These are phyloP conservation scores for Petrophora chlorosata DNA, from an alignment of 2,888 invertebrate genomes.

Conservation along the genomic window DNA sequence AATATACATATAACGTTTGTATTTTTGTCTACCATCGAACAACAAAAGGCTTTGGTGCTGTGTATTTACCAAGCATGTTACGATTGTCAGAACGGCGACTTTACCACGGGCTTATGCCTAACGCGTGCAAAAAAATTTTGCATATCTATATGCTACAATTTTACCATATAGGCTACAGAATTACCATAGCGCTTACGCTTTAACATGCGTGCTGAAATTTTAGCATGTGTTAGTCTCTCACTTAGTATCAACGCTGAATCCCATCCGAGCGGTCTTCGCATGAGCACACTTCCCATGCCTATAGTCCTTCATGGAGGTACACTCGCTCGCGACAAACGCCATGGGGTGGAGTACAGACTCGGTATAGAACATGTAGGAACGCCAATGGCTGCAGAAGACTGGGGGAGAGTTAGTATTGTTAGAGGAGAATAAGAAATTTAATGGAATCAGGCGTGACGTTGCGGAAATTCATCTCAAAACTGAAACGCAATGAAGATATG, in stretches of 20 bases:
- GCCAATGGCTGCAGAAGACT: constrained; percentile 87
- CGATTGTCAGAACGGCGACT: too few relatives aligned
- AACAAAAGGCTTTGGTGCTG: too few relatives aligned
- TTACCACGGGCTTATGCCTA: too few relatives aligned
- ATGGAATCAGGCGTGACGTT: neutral
- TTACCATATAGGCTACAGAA: too few relatives aligned
- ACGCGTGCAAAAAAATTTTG: too few relatives aligned
- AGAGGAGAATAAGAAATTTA: neutral
- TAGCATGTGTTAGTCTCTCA: constrained; percentile 52
- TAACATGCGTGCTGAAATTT: too few relatives aligned
- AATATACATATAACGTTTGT: too few relatives aligned
- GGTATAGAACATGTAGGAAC: constrained; percentile 84
- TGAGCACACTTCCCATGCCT: constrained; percentile 66
- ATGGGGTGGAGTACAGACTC: constrained; percentile 81
- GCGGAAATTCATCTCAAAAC: too few relatives aligned
- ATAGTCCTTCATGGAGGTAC: constrained; percentile 76
- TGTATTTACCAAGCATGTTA: neutral
- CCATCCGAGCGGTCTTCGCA: constrained; percentile 68
- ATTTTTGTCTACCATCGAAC: too few relatives aligned
- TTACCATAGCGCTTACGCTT: too few relatives aligned
- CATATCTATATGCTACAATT: too few relatives aligned
- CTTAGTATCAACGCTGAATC: constrained; percentile 72
- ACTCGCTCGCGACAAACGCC: constrained; percentile 75
- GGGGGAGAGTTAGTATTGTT: constrained; percentile 16
- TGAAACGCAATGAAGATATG: too few relatives aligned